phyloP scores from a whole-genome alignment of 2,113 vertebrate species.

The Malurus alboscapulatus region DNA sequence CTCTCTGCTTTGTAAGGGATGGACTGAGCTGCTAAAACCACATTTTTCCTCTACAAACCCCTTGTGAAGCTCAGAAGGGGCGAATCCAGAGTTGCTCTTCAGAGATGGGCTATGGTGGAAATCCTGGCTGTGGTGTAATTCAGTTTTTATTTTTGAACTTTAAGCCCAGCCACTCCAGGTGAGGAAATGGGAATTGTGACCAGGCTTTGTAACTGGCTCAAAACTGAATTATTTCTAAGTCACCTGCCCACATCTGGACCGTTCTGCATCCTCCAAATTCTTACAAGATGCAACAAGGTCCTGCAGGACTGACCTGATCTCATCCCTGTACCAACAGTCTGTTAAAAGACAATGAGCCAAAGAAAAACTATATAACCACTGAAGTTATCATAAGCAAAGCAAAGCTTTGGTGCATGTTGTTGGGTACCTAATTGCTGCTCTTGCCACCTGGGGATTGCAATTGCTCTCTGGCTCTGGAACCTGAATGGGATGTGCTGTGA shows the following conservation, averaged over 20 bases:
- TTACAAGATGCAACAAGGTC: rapidly evolving
- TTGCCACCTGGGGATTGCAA: conserved; percentile 25
- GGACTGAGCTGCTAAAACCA: background rate
- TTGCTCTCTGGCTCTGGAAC: background rate
- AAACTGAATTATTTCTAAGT: background rate
- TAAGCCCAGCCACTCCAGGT: background rate
- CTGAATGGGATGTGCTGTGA: conserved; percentile 19
- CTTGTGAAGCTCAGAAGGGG: background rate
- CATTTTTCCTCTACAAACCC: background rate
- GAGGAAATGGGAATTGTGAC: background rate
- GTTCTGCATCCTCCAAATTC: background rate
- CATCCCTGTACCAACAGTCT: background rate
- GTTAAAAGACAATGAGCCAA: background rate
- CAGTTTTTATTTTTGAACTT: background rate
- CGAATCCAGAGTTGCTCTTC: background rate
- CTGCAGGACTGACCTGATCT: background rate
- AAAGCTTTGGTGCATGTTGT: background rate
- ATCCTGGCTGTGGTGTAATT: background rate
- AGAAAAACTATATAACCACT: background rate
- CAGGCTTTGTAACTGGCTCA: background rate
- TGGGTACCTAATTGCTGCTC: background rate
- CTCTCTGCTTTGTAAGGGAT: background rate
- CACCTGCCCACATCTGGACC: background rate
- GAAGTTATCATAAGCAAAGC: background rate
- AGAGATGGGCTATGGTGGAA: background rate